Conservation (phyloP, 1,140 invertebrate species). For the Mercenaria mercenaria region DNA sequence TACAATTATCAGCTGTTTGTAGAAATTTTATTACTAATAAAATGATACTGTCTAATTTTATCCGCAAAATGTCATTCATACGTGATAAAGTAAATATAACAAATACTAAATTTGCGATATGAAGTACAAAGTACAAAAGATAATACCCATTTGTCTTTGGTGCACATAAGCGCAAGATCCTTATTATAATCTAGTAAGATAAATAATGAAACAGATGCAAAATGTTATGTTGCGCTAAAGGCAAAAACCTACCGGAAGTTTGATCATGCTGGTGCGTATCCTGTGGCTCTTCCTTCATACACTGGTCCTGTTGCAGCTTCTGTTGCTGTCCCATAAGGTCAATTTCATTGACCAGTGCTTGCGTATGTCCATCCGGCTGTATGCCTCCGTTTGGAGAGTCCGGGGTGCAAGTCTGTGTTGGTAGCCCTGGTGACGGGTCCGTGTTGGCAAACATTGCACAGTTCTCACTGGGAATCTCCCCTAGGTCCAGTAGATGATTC, state of each 20-base stretch:
- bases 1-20: too few relatives aligned
- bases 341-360: conserved; percentile 38
- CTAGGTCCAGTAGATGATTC: conserved; percentile 78
- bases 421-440: conserved; percentile 73
- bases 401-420: conserved; percentile 76
- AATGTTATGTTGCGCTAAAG: too few relatives aligned
- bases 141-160: too few relatives aligned
- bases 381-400: conserved; percentile 93
- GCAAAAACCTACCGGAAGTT: conserved; percentile 42
- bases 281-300: conserved; percentile 55
- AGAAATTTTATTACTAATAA: too few relatives aligned
- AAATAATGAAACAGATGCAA: too few relatives aligned
- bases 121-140: too few relatives aligned
- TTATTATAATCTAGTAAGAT: too few relatives aligned
- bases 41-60: too few relatives aligned
- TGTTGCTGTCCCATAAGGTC: conserved; percentile 58
- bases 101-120: too few relatives aligned
- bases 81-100: too few relatives aligned
- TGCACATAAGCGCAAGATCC: too few relatives aligned
- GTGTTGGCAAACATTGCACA: conserved; percentile 79
- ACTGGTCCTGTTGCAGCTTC: conserved; percentile 49
- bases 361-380: conserved; percentile 87
- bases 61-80: too few relatives aligned
- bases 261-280: conserved; percentile 37
- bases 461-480: conserved; percentile 77